Percentiles rank a stretch among this genome's conserved stretches.
Evolutionary conservation across 2,113 vertebrate genomes (phyloP).

Genomic region (Callaeas wilsoni): DNA sequence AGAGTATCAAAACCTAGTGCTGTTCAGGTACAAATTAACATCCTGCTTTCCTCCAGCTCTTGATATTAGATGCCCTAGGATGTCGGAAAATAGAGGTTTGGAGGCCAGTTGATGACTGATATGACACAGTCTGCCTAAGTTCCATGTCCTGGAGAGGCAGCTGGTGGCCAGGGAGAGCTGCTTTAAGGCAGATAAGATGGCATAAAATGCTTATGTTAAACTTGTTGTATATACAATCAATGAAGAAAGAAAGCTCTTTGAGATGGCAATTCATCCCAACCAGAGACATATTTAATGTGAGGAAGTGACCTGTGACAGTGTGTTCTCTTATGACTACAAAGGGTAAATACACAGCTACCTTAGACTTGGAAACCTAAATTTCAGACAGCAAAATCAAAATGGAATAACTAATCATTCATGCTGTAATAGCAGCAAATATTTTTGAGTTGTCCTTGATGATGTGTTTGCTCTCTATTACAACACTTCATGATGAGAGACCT

Average conservation of each 20-base stretch:
- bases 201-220: background rate
- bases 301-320: background rate
- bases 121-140: background rate
- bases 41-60: background rate
- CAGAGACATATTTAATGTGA: background rate
- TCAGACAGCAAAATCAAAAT: background rate
- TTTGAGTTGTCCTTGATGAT: background rate
- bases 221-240: background rate
- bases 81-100: background rate
- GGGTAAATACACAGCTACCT: background rate
- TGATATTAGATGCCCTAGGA: background rate
- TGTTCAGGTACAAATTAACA: background rate
- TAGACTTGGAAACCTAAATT: background rate
- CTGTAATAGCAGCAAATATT: background rate
- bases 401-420: background rate
- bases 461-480: background rate
- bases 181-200: background rate
- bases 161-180: background rate
- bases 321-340: background rate
- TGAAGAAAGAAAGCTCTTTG: background rate
- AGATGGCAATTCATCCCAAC: background rate
- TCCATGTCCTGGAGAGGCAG: background rate
- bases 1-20: accelerated
- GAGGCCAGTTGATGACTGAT: background rate
- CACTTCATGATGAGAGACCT: background rate